Conservation (phyloP, 2,113 vertebrate species). For the Scartelaos histophorus region DNA sequence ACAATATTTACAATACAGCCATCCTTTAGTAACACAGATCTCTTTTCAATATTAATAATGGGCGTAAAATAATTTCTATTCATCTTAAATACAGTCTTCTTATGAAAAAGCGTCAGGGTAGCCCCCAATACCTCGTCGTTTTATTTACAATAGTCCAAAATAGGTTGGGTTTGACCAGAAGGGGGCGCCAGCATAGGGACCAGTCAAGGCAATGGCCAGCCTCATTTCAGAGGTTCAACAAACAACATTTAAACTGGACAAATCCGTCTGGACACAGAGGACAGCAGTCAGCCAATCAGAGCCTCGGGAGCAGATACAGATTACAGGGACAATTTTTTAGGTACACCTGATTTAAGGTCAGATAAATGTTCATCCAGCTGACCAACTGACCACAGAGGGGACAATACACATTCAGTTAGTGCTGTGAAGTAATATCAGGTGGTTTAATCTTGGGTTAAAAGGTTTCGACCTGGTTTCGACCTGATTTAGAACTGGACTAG, state of each 20-base stretch:
- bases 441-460: no score
- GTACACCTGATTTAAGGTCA: background rate
- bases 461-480: no score
- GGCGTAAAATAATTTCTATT: slow-evolving; percentile 97
- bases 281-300: background rate
- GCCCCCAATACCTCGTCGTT: slow-evolving; percentile 85
- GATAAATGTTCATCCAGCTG: no score
- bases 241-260: slow-evolving; percentile 74
- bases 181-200: slow-evolving; percentile 82
- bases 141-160: slow-evolving; percentile 97
- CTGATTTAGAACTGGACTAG: no score
- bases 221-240: slow-evolving; percentile 82
- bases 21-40: slow-evolving; percentile 88
- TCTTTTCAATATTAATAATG: slow-evolving; percentile 84
- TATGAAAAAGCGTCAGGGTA: slow-evolving; percentile 94
- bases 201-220: slow-evolving; percentile 93
- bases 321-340: background rate
- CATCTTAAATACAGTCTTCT: slow-evolving; percentile 96
- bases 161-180: slow-evolving; percentile 87
- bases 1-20: slow-evolving; percentile 99
- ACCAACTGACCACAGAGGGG: no score
- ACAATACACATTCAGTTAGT: no score
- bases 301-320: background rate
- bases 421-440: no score
- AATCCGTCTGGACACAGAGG: slow-evolving; percentile 46